Conservation (phyloP, 64 coral and sea anemone species). For the Montipora foliosa region DNA sequence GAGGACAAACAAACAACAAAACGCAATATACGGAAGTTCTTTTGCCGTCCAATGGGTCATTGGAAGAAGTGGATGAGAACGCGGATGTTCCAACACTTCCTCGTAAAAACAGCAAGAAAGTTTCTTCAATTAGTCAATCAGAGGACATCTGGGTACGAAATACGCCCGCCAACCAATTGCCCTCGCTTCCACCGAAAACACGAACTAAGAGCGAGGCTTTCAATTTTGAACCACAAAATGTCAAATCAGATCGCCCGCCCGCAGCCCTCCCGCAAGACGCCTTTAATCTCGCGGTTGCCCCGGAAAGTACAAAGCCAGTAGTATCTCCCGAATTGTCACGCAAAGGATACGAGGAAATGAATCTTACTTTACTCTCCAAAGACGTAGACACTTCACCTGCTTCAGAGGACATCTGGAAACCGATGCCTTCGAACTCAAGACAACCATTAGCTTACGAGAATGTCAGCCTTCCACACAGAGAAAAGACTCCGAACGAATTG, state of each 20-base stretch:
- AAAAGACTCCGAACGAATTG: not conserved
- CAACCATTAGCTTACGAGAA: conserved; percentile 63
- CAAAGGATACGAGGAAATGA: conserved; percentile 71
- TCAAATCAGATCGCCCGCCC: not conserved
- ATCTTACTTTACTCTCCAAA: not conserved
- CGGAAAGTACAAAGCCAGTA: not conserved
- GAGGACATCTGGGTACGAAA: conserved; percentile 69
- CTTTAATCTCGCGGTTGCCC: not conserved
- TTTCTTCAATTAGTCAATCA: not conserved
- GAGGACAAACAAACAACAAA: not conserved
- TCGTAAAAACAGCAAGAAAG: conserved; percentile 1
- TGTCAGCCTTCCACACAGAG: conserved; percentile 35
- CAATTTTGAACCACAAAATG: not conserved
- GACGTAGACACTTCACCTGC: not conserved
- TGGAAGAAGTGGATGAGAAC: not conserved
- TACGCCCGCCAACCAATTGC: not conserved
- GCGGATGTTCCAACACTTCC: conserved; percentile 21
- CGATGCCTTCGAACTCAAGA: not conserved
- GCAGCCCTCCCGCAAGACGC: not conserved
- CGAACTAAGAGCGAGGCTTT: not conserved
- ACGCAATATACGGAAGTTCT: conserved; percentile 67
- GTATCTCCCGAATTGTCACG: conserved; percentile 8
- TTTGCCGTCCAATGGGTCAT: not conserved
- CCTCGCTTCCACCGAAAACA: conserved; percentile 29
- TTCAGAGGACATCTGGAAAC: conserved; percentile 11